Conservation (phyloP, 2,888 invertebrate genomes). For the Geophilus truncorum region DNA sequence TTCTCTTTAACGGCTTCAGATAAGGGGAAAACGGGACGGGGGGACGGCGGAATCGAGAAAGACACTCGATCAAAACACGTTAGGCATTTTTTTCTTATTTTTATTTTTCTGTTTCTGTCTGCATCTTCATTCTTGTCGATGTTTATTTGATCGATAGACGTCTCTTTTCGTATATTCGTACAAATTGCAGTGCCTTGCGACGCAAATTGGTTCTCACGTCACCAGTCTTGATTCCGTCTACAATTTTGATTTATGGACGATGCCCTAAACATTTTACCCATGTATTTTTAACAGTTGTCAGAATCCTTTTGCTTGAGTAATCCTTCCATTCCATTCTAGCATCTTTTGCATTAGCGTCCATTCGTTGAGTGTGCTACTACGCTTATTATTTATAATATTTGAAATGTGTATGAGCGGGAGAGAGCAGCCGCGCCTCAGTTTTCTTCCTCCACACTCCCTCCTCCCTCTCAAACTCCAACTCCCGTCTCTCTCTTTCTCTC, state of each 20-base stretch:
- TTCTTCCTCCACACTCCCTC: not conserved
- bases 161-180: not conserved
- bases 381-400: conserved; percentile 24
- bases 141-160: conserved; percentile 13
- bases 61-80: conserved; percentile 18
- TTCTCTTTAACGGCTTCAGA: conserved; percentile 17
- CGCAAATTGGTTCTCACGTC: not conserved
- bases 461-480: not conserved
- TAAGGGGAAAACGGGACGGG: not conserved
- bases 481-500: conserved; percentile 9
- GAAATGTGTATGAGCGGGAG: conserved; percentile 1
- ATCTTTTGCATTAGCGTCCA: conserved; percentile 18
- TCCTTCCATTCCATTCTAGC: not conserved
- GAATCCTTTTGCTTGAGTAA: not conserved
- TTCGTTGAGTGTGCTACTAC: not conserved
- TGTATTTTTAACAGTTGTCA: conserved; percentile 21
- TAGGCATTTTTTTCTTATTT: not conserved
- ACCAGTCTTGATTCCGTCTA: not conserved
- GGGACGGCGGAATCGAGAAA: not conserved
- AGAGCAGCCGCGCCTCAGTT: not conserved
- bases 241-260: not conserved
- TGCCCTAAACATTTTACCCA: not conserved
- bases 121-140: conserved; percentile 16
- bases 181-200: not conserved
- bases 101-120: not conserved